These are phyloP conservation scores for Puffinus mauretanicus DNA, from an alignment of 2,113 vertebrate genomes.

Conservation along the genomic window DNA sequence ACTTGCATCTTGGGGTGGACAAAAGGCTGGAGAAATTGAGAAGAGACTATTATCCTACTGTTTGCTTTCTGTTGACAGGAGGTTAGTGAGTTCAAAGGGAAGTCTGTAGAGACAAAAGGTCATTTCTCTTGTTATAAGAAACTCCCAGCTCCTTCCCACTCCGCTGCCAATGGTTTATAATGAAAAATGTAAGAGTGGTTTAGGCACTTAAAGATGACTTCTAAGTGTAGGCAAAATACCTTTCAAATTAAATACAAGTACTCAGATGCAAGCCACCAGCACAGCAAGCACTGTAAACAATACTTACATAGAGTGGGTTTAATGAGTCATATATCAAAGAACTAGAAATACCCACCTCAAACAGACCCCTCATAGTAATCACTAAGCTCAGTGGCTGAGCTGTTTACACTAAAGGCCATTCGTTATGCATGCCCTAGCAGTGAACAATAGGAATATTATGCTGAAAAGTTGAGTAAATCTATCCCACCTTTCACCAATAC, in stretches of 20 bases:
- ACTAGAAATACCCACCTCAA: slow-evolving; percentile 42
- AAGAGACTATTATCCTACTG: not conserved
- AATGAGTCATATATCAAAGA: slow-evolving; percentile 62
- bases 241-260: slow-evolving; percentile 20
- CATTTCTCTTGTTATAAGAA: slow-evolving; percentile 8
- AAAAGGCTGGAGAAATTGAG: not conserved
- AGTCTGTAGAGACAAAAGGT: not conserved
- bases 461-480: slow-evolving; percentile 61
- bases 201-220: slow-evolving; percentile 6
- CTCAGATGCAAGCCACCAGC: slow-evolving; percentile 28
- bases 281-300: slow-evolving; percentile 39
- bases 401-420: slow-evolving; percentile 60
- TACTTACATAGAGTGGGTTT: slow-evolving; percentile 33
- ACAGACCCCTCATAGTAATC: slow-evolving; percentile 25
- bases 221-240: slow-evolving; percentile 39
- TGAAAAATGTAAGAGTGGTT: not conserved
- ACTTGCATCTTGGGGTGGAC: not conserved
- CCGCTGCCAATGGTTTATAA: not conserved
- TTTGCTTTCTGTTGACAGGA: slow-evolving; percentile 1
- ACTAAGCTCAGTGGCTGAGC: not conserved
- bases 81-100: not conserved
- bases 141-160: not conserved
- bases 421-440: slow-evolving; percentile 10
- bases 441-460: slow-evolving; percentile 65
- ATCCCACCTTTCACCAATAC: slow-evolving; percentile 57